Evolutionary conservation across 2,888 invertebrate genomes (phyloP), one percentile per base, ranked within the genome.

Genomic region (Hemicrepidius hirtus): DNA sequence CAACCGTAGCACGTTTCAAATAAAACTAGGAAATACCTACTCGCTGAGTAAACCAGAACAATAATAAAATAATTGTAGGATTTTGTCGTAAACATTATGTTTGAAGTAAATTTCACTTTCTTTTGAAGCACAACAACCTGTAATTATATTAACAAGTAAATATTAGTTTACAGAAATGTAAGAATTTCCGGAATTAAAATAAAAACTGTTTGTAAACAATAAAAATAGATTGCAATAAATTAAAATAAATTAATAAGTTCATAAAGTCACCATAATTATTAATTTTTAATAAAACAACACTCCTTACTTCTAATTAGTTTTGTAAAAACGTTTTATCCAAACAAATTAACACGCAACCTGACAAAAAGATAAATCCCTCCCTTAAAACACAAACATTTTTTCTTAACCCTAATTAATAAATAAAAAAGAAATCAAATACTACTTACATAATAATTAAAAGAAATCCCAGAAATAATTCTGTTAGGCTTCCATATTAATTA

Each of bases 61-160:
- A 35, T 35, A 16, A 57, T n/a, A n/a, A 3, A 9, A 12, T 57
- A 57, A 57, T 57, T 57, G 55, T 18, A 10, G 35, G 24, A 60
- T 60, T 57, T 60, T 60, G 41, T 60, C 16, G 60, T 24, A 41
- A 35, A 60, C 16, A 41, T 18, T 1, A 13, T 13, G 20, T 37
- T 41, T 41, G n/a, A 9, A 18, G 13, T 21, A 41, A n/a, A 41
- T 60, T 60, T 60, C 60, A 60, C 60, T 60, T 60, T 60, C 41
- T 21, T 37, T 20, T 18, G 24, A 20, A 50, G 49, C 50, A 50
- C 50, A n/a, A 21, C 50, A 21, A 24, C 6, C 21, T 50, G 0
- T 24, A 50, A 50, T 50, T 20, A 21, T 9, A 32, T 50, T 50
- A 50, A 50, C 9, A 20, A 24, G 20, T 10, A 50, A 21, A 50